Conservation (phyloP, 2,888 invertebrate species). For the Argyresthia albistria region DNA sequence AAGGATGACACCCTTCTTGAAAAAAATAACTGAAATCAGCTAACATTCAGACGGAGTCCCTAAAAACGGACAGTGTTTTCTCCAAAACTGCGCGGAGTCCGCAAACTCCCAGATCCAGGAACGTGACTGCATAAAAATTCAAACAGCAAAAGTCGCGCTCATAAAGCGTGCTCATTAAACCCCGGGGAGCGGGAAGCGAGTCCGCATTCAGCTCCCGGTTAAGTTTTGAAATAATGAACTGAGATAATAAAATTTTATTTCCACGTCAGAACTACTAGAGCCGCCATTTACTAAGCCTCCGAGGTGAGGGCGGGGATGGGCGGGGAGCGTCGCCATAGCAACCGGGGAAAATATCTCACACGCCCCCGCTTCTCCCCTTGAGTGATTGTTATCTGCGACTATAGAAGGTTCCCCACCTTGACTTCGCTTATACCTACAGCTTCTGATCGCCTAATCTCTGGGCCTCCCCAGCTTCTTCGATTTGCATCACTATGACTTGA, state of each 20-base stretch:
- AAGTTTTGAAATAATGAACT: conserved; percentile 59
- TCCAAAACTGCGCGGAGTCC: too few species aligned
- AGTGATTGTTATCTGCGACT: conserved; percentile 53
- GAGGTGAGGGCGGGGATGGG: conserved; percentile 48
- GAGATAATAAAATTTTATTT: conserved; percentile 64
- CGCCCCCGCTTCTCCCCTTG: conserved; percentile 53
- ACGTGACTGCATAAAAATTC: background rate
- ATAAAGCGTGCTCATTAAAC: conserved; percentile 40
- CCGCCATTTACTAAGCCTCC: conserved; percentile 37
- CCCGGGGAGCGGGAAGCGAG: conserved; percentile 18
- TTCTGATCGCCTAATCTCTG: conserved; percentile 49
- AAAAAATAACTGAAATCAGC: too few species aligned
- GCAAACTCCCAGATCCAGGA: background rate
- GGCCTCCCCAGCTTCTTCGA: conserved; percentile 29
- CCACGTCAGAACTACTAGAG: conserved; percentile 35
- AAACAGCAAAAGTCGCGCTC: conserved; percentile 28
- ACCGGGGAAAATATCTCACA: conserved; percentile 47
- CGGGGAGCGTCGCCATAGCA: conserved; percentile 54
- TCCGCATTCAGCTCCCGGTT: conserved; percentile 27
- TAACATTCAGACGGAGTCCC: background rate
- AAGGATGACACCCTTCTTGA: background rate
- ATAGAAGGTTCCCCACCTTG: conserved; percentile 56
- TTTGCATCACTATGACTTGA: background rate
- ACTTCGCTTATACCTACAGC: conserved; percentile 46
- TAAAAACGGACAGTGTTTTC: too few species aligned